Conservation (phyloP, 2,888 invertebrate genomes). For the Dasypolia templi region DNA sequence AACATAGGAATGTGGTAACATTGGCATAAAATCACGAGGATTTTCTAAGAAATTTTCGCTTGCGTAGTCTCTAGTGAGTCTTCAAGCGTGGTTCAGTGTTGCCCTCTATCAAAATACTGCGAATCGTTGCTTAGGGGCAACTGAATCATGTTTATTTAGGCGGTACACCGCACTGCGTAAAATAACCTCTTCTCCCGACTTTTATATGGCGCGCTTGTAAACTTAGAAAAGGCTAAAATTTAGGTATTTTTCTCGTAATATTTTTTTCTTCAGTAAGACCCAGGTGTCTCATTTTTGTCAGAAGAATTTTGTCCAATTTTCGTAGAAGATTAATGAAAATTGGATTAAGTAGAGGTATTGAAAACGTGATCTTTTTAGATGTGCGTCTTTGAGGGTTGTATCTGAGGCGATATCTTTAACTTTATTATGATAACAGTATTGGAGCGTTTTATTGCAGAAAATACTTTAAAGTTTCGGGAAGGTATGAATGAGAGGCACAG, state of each 20-base stretch:
- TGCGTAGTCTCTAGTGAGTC: conserved; percentile 61
- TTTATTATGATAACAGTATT: conserved; percentile 19
- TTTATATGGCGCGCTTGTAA: conserved; percentile 65
- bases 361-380: conserved; percentile 55
- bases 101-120: conserved; percentile 65
- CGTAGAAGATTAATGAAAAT: conserved; percentile 55
- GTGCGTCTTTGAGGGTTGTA: conserved; percentile 12
- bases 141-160: conserved; percentile 72
- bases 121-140: conserved; percentile 63
- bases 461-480: not conserved
- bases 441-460: conserved; percentile 3
- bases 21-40: conserved; percentile 65
- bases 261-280: conserved; percentile 46
- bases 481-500: too few species aligned
- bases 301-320: conserved; percentile 54
- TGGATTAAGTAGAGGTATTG: conserved; percentile 54
- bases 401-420: conserved; percentile 38
- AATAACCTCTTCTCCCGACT: conserved; percentile 54
- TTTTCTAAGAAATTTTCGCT: conserved; percentile 56
- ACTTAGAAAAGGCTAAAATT: conserved; percentile 57
- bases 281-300: conserved; percentile 53
- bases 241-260: conserved; percentile 49
- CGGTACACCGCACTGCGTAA: conserved; percentile 52
- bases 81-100: conserved; percentile 46
- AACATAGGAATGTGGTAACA: conserved; percentile 64